These are phyloP conservation scores for Bombus sylvicola DNA, from an alignment of 1,140 invertebrate species.

Conservation along the genomic window DNA sequence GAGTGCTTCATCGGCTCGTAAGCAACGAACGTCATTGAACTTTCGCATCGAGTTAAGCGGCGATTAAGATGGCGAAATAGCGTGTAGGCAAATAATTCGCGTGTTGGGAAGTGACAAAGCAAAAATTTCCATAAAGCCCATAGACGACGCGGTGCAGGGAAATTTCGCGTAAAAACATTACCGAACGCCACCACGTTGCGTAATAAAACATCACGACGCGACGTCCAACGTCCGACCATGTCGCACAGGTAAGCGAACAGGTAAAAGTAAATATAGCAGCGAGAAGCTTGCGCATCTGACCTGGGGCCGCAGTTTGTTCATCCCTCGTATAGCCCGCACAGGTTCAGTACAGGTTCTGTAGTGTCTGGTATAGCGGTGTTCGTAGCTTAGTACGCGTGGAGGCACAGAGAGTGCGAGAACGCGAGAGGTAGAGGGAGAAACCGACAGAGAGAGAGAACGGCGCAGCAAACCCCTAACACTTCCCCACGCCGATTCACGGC, in stretches of 20 bases:
- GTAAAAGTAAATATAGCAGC: constrained; percentile 25
- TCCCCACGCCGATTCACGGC: constrained; percentile 74
- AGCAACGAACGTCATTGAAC: background rate
- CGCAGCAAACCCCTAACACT: constrained; percentile 66
- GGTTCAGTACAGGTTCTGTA: constrained; percentile 31
- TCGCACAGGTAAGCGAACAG: constrained; percentile 8
- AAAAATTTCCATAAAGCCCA: background rate
- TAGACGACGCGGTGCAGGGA: too few species aligned
- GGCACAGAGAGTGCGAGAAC: background rate
- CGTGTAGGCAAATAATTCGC: background rate
- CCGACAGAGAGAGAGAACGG: constrained; percentile 30
- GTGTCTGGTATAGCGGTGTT: constrained; percentile 21
- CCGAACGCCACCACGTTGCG: background rate
- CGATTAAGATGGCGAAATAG: background rate
- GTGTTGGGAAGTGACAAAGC: background rate
- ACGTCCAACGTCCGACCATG: background rate
- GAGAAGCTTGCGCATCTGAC: constrained; percentile 35
- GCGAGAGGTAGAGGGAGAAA: background rate
- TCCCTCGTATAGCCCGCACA: constrained; percentile 34
- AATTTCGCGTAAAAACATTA: background rate
- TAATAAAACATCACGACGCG: background rate
- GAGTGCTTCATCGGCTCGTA: background rate
- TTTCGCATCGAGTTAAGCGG: background rate
- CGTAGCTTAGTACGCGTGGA: constrained; percentile 21
- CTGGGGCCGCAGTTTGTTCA: constrained; percentile 41